phyloP scores from a whole-genome alignment of 2,888 invertebrate genomes.

The Troides aeacus region DNA sequence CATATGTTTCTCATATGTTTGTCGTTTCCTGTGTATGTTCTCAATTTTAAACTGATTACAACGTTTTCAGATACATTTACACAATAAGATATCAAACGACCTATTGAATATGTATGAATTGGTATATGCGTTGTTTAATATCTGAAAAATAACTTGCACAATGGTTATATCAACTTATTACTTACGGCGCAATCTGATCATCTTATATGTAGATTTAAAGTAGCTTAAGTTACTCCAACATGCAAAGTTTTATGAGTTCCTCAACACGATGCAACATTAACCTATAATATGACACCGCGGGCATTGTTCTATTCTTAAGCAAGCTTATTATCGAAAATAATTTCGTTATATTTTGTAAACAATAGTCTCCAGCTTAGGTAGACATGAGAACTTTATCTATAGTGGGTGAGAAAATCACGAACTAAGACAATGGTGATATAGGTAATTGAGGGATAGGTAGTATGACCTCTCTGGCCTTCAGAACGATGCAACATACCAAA shows the following conservation, averaged over 20 bases:
- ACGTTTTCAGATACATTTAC: too few relatives aligned
- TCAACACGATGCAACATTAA: neutral
- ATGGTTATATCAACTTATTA: too few relatives aligned
- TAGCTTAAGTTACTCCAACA: neutral
- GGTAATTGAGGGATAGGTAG: constrained; percentile 29
- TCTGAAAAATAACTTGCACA: too few relatives aligned
- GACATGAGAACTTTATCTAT: constrained; percentile 16
- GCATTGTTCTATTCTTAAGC: constrained; percentile 5
- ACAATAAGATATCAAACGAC: too few relatives aligned
- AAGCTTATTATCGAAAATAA: constrained; percentile 1
- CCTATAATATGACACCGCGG: constrained; percentile 17
- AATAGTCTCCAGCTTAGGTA: constrained; percentile 25
- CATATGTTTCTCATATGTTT: too few relatives aligned
- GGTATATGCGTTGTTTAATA: too few relatives aligned
- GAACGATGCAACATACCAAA: neutral
- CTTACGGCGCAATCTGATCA: too few relatives aligned
- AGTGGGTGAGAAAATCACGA: constrained; percentile 33
- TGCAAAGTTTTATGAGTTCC: neutral
- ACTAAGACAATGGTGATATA: constrained; percentile 33
- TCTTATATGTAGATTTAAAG: neutral
- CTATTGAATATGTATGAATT: too few relatives aligned
- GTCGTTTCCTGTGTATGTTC: too few relatives aligned
- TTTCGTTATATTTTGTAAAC: constrained; percentile 26
- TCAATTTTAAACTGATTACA: too few relatives aligned
- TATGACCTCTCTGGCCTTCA: constrained; percentile 19